Evolutionary conservation across 2,113 vertebrate genomes (phyloP), one percentile per base, ranked within the genome.

Genomic region (Geococcyx californianus): DNA sequence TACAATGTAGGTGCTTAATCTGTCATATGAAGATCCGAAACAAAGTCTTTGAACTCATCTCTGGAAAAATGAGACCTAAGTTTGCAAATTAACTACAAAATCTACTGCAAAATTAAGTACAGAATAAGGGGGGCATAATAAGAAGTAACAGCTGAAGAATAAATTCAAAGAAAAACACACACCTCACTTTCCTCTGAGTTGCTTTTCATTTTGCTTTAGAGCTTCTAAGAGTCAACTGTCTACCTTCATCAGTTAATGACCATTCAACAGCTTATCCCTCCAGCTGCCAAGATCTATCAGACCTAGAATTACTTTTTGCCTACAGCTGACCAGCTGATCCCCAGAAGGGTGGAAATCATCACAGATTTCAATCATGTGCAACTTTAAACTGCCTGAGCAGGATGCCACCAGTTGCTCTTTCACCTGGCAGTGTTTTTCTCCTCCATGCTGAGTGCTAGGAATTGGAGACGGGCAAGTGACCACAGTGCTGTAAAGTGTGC

Each of bases 241-340:
- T 90, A 23, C 72, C 63, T 82, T 45, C 54, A 79, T 94, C 87
- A 75, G 70, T 86, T 89, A 96, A 93, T 89, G 81, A 96, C 24
- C 6, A 17, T 84, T 94, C 75, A 86, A 54, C 47, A 83, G 51
- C 52, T 95, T 95, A 91, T 77, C 44, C 79, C n/a, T 91, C 44
- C 66, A 82, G 82, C 68, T 96, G 89, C 52, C 51, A 94, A 73
- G 40, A 36, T 42, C 25, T 58, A 40, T 92, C 76, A 95, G 76
- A 89, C 52, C 25, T 79, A 64, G 70, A 89, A 81, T 74, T 21
- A 24, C 8, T 78, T 93, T 75, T 80, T 70, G 63, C 15, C 36
- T 52, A 12, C 63, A 67, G 38, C 77, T 90, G 59, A 45, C 74
- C 51, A 91, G 56, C 28, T 15, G 44, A 83, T 91, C 29, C 34